phyloP scores from a whole-genome alignment of 2,888 invertebrate genomes.

The Mantis religiosa region DNA sequence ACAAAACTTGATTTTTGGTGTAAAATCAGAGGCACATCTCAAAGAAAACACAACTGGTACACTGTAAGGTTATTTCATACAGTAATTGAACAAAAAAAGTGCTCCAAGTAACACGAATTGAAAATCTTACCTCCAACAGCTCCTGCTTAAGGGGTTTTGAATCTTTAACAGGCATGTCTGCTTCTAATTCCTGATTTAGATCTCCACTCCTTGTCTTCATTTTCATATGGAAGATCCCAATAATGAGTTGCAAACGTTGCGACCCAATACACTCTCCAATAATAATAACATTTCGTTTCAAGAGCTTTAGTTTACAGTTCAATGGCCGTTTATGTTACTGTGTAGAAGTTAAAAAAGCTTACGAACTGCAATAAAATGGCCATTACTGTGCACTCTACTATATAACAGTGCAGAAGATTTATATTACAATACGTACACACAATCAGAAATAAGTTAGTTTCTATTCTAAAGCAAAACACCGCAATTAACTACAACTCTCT shows the following conservation, averaged over 20 bases:
- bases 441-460: background rate
- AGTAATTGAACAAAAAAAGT: too few species aligned
- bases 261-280: constrained; percentile 9
- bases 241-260: constrained; percentile 19
- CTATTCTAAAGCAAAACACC: background rate
- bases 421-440: background rate
- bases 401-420: too few species aligned
- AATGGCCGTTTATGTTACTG: constrained; percentile 11
- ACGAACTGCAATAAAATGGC: too few species aligned
- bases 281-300: constrained; percentile 27
- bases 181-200: constrained; percentile 22
- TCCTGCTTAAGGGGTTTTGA: constrained; percentile 16
- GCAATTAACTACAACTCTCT: background rate
- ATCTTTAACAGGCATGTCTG: constrained; percentile 30
- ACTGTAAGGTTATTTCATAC: too few species aligned
- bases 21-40: too few species aligned
- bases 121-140: constrained; percentile 4
- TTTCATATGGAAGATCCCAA: constrained; percentile 20
- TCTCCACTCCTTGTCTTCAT: constrained; percentile 31
- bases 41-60: too few species aligned
- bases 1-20: too few species aligned
- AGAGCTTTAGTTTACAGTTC: constrained; percentile 11
- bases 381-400: too few species aligned
- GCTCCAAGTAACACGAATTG: too few species aligned
- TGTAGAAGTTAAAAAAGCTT: background rate